A percentile compares a stretch with the other conserved stretches of the same genome.
Evolutionary conservation across 2,888 invertebrate genomes (phyloP).

Genomic region (Brachypterus glaber): DNA sequence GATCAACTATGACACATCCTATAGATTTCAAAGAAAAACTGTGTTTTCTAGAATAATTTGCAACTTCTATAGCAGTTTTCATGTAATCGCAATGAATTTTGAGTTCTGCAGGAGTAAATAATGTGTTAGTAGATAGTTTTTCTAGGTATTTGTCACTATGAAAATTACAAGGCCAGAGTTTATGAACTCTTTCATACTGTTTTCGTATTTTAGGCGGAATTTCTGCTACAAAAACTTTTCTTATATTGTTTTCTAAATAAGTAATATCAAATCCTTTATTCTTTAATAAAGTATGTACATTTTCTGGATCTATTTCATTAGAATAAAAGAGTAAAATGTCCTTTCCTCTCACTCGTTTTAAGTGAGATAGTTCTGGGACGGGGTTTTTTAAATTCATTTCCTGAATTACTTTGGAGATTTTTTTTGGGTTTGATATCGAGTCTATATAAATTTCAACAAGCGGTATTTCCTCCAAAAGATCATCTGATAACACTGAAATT

Average conservation of each 20-base stretch:
- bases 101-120: constrained; percentile 50
- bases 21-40: constrained; percentile 24
- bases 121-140: constrained; percentile 49
- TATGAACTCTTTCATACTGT: constrained; percentile 54
- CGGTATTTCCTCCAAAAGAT: constrained; percentile 23
- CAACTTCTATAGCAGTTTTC: constrained; percentile 48
- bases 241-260: constrained; percentile 45
- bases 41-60: constrained; percentile 30
- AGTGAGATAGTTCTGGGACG: constrained; percentile 53
- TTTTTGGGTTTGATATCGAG: constrained; percentile 49
- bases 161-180: constrained; percentile 75
- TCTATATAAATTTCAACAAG: constrained; percentile 52
- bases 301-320: constrained; percentile 28
- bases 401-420: constrained; percentile 53
- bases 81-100: constrained; percentile 50
- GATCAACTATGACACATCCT: constrained; percentile 66
- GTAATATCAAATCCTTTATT: constrained; percentile 43
- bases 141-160: constrained; percentile 72
- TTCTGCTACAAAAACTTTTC: constrained; percentile 49
- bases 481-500: constrained; percentile 26
- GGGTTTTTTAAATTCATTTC: constrained; percentile 51
- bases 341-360: constrained; percentile 60
- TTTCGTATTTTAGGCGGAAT: constrained; percentile 53
- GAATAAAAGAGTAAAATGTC: constrained; percentile 48
- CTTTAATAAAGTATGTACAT: constrained; percentile 34